Percentiles rank a stretch among this genome's conserved stretches.
Conservation (phyloP, 2,797 vertebrate species). For the Phalloptychus januarius region DNA sequence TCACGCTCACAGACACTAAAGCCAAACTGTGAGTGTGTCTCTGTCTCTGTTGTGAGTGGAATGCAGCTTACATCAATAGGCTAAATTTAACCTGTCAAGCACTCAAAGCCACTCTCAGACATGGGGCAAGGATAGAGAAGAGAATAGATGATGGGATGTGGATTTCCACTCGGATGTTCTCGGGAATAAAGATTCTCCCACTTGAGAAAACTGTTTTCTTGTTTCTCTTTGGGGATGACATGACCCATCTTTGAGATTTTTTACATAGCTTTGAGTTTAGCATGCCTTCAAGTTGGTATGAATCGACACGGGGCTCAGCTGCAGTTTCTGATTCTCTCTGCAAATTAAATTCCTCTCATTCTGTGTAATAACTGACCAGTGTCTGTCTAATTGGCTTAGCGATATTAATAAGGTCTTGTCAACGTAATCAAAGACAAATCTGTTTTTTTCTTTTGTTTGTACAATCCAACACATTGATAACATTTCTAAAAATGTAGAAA, state of each 20-base stretch:
- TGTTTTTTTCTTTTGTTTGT: not conserved
- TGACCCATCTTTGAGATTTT: constrained; percentile 13
- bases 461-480: not conserved
- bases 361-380: constrained; percentile 20
- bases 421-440: not conserved
- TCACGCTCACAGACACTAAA: constrained; percentile 88
- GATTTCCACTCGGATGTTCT: constrained; percentile 17
- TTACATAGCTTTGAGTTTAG: constrained; percentile 19
- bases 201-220: constrained; percentile 23
- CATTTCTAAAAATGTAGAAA: not conserved
- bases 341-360: constrained; percentile 8
- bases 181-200: constrained; percentile 13
- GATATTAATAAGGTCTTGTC: not conserved
- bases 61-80: constrained; percentile 97
- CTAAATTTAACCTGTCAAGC: constrained; percentile 96
- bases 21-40: constrained; percentile 84
- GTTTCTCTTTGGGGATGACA: constrained; percentile 28
- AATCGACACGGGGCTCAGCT: constrained; percentile 14
- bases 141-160: constrained; percentile 28
- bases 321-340: constrained; percentile 10
- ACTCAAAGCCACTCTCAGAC: constrained; percentile 90
- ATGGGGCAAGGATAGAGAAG: constrained; percentile 55
- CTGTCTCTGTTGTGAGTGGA: constrained; percentile 89
- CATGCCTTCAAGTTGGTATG: not conserved
- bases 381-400: not conserved